Evolutionary conservation across 2,113 vertebrate species (phyloP).

Genomic region (Melierax canorus): DNA sequence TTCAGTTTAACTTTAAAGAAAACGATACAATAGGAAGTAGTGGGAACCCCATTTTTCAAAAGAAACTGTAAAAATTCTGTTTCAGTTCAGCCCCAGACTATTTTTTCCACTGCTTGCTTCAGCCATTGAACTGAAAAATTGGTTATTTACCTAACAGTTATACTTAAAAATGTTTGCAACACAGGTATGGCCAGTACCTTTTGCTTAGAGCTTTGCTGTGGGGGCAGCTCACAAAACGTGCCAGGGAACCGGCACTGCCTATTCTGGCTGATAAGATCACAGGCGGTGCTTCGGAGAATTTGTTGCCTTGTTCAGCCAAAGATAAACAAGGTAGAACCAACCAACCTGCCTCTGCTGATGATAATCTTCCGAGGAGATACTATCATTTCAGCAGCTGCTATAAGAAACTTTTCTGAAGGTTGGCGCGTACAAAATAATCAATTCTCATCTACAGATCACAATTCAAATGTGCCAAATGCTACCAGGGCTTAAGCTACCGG

Average conservation of each 20-base stretch:
- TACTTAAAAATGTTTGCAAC: not conserved
- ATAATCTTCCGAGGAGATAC: not conserved
- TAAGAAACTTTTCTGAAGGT: not conserved
- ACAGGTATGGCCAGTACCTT: not conserved
- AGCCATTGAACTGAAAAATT: slow-evolving; percentile 36
- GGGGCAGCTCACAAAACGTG: not conserved
- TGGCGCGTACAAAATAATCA: not conserved
- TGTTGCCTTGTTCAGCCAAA: not conserved
- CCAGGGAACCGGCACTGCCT: not conserved
- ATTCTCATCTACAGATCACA: not conserved
- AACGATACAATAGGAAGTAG: not conserved
- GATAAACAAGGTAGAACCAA: slow-evolving; percentile 20
- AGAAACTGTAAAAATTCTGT: not conserved
- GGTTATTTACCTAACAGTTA: slow-evolving; percentile 8
- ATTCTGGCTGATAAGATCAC: not conserved
- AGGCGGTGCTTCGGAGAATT: not conserved
- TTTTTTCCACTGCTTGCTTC: slow-evolving; percentile 23
- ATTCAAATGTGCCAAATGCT: not conserved
- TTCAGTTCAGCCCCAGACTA: not conserved
- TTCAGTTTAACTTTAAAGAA: not conserved
- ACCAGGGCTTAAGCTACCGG: not conserved
- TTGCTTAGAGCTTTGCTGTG: not conserved
- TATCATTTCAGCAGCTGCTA: not conserved
- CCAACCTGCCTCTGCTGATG: not conserved
- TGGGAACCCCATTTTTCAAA: not conserved